Percentiles rank a stretch among this genome's conserved stretches.
These are phyloP conservation scores for Iphiclides podalirius DNA, from an alignment of 2,888 invertebrate genomes.

Conservation along the genomic window DNA sequence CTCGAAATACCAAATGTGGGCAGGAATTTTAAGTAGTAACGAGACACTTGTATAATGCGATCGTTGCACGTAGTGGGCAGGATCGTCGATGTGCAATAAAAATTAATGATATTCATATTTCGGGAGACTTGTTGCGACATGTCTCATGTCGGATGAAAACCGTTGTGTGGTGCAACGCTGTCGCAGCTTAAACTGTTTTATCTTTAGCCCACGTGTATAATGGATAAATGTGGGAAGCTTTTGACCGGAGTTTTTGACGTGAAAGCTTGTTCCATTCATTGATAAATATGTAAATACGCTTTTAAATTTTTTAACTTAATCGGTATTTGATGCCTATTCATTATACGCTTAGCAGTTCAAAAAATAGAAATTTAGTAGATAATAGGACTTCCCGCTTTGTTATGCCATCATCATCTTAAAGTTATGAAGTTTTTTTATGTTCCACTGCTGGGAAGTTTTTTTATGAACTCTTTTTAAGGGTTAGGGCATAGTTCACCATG, in stretches of 20 bases:
- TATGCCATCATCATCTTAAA: not conserved
- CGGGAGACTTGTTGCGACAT: not conserved
- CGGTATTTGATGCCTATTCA: not conserved
- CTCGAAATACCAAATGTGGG: conserved; percentile 43
- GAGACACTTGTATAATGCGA: conserved; percentile 19
- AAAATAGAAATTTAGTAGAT: not conserved
- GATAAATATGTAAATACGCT: not conserved
- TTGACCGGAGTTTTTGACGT: not conserved
- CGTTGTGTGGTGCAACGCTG: not conserved
- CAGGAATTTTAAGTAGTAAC: conserved; percentile 35
- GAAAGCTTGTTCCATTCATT: not conserved
- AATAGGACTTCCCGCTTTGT: not conserved
- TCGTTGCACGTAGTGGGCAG: conserved; percentile 9
- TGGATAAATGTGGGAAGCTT: not conserved
- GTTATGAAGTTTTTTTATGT: too few relatives aligned
- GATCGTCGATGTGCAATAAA: conserved; percentile 8
- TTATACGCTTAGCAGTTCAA: not conserved
- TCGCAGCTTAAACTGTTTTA: not conserved
- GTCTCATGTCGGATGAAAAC: not conserved
- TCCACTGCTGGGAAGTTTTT: too few relatives aligned
- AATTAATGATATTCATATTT: not conserved
- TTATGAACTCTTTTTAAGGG: too few relatives aligned
- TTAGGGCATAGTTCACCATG: too few relatives aligned
- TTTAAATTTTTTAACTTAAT: not conserved
- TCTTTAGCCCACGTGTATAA: not conserved